A percentile compares a stretch with the other conserved stretches of the same genome.
Evolutionary conservation across 2,113 vertebrate genomes (phyloP).

Genomic region (Lipophrys pholis): DNA sequence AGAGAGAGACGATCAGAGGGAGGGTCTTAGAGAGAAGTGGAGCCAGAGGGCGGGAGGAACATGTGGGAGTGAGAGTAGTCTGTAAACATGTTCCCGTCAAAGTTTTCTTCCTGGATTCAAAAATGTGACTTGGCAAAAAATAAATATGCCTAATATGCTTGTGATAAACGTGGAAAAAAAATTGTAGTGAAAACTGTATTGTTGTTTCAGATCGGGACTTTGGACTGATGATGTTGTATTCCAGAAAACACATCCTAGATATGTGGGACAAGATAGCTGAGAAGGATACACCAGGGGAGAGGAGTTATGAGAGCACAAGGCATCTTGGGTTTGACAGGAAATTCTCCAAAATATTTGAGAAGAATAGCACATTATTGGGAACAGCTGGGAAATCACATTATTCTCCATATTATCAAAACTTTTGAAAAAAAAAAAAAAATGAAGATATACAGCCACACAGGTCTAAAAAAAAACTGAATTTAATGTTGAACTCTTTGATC

Average conservation of each 20-base stretch:
- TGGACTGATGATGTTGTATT: not conserved
- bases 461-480: not conserved
- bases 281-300: not conserved
- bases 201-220: no score
- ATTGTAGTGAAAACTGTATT: no score
- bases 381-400: not conserved
- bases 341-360: slow-evolving; percentile 1
- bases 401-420: not conserved
- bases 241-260: slow-evolving; percentile 19
- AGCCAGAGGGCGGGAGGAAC: not conserved
- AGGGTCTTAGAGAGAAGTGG: slow-evolving; percentile 1
- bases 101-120: slow-evolving; percentile 2
- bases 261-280: slow-evolving; percentile 12
- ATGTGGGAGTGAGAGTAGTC: no score
- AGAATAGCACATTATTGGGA: not conserved
- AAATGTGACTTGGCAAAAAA: not conserved
- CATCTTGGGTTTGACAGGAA: not conserved
- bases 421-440: not conserved
- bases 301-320: not conserved
- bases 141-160: not conserved
- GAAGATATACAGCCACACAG: not conserved
- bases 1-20: slow-evolving; percentile 8
- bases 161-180: not conserved
- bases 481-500: no score
- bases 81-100: not conserved